phyloP scores from a whole-genome alignment of 2,113 vertebrate species.

The Tragelaphus strepsiceros region DNA sequence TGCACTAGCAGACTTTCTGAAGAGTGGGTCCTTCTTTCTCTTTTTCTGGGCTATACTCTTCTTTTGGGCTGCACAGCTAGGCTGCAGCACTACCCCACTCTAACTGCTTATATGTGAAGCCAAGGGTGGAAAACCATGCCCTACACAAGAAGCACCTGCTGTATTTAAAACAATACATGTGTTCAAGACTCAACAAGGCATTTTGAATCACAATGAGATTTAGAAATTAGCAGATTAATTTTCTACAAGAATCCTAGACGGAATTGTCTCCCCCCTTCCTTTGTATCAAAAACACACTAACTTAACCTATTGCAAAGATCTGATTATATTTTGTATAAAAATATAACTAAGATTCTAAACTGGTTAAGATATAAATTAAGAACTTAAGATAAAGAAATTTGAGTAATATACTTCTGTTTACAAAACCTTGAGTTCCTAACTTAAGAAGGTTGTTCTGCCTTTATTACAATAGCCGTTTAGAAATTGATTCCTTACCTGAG shows the following conservation, averaged over 20 bases:
- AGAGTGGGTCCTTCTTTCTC: background rate
- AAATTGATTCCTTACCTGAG: background rate
- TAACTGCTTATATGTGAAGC: background rate
- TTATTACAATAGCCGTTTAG: background rate
- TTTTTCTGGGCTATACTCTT: background rate
- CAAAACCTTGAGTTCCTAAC: background rate
- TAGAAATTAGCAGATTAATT: slow-evolving; percentile 37
- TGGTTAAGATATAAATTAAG: background rate
- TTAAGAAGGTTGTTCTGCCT: background rate
- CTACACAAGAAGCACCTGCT: background rate
- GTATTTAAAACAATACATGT: background rate
- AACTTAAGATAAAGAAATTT: background rate
- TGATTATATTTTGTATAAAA: background rate
- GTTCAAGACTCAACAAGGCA: slow-evolving; percentile 14
- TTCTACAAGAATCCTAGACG: background rate
- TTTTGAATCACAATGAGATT: slow-evolving; percentile 11
- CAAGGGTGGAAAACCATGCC: background rate
- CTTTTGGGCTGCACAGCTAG: background rate
- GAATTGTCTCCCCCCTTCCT: background rate
- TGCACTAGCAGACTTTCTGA: background rate
- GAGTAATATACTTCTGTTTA: slow-evolving; percentile 9
- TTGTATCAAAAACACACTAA: background rate
- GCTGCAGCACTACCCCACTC: background rate
- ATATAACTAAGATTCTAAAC: background rate
- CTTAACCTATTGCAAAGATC: background rate